Evolutionary conservation across 2,797 vertebrate genomes (phyloP).

Genomic region (Lemur catta): DNA sequence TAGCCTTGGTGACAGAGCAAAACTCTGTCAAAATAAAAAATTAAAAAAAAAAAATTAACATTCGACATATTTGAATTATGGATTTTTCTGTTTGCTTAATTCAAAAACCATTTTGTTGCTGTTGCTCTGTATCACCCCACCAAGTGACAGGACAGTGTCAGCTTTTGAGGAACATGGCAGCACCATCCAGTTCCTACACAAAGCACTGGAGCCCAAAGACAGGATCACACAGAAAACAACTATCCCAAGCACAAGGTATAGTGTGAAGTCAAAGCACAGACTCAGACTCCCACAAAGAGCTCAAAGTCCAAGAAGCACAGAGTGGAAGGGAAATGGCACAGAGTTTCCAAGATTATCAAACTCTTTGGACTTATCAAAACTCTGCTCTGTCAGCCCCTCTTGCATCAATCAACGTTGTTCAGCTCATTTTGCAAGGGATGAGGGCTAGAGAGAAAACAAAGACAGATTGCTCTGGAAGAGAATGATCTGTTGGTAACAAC

Average conservation of each 20-base stretch:
- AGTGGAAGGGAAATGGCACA: neutral
- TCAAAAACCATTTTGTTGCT: neutral
- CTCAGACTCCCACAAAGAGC: neutral
- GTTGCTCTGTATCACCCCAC: neutral
- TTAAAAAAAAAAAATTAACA: neutral
- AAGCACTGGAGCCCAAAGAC: neutral
- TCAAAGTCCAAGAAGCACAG: neutral
- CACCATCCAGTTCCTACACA: neutral
- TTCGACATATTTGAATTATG: neutral
- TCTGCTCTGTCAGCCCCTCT: neutral
- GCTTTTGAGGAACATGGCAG: neutral
- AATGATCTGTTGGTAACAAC: neutral
- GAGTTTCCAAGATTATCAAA: neutral
- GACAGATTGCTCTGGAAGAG: neutral
- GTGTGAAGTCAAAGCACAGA: neutral
- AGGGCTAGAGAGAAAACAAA: neutral
- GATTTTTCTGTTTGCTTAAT: slow-evolving; percentile 2
- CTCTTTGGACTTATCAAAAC: neutral
- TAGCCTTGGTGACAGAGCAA: no score
- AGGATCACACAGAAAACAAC: neutral
- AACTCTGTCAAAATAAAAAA: no score
- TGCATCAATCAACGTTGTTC: neutral
- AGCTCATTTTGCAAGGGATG: neutral
- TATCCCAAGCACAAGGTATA: neutral
- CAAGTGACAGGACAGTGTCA: neutral